Base-by-base conservation (phyloP, 2,797 vertebrate species). In the Melopsittacus undulatus region DNA sequence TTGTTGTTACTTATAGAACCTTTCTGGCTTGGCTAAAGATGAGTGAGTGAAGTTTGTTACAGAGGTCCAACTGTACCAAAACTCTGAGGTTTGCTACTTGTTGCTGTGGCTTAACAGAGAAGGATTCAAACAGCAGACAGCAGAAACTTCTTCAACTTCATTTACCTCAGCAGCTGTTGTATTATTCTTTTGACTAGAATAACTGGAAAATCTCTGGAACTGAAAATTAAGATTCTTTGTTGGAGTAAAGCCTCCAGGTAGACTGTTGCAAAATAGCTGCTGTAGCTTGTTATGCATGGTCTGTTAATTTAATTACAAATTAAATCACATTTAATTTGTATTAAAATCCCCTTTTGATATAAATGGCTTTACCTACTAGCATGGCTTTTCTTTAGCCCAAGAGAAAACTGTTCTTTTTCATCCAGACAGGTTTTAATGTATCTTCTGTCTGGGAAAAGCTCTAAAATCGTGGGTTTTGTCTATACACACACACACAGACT, bases 291-390 rank as follows among this genome's bases (percentile, higher is more conserved):
- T 94, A 68, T 48, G 69, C 62, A 27, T 26, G n/a, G 59, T 38
- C 78, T 89, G 45, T 70, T 91, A 76, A 79, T 87, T 87, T 89
- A 95, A 87, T 94, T 88, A 70, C 73, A 64, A 83, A 87, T 73
- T 42, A 88, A 82, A 87, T 90, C 27, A 27, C 48, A 56, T 84
- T 95, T 90, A 84, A 76, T 90, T 93, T 89, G 30, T 76, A 72
- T 73, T 89, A 42, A 95, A 94, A 94, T 93, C 63, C 75, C 6
- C 14, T 51, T 87, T 87, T 73, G 57, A 29, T 84, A 62, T 23
- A 32, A n/a, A 92, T 0, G 8, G 51, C 54, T 89, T 74, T 57
- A 34, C 32, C 87, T 76, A 15, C 29, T 62, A 89, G n/a, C 2
- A 0, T 54, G 32, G 34, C 32, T 90, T 83, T 80, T 66, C 75